Evolutionary conservation across 2,888 invertebrate genomes (phyloP), one percentile per base, ranked within the genome.

Genomic region (Lobophora halterata): DNA sequence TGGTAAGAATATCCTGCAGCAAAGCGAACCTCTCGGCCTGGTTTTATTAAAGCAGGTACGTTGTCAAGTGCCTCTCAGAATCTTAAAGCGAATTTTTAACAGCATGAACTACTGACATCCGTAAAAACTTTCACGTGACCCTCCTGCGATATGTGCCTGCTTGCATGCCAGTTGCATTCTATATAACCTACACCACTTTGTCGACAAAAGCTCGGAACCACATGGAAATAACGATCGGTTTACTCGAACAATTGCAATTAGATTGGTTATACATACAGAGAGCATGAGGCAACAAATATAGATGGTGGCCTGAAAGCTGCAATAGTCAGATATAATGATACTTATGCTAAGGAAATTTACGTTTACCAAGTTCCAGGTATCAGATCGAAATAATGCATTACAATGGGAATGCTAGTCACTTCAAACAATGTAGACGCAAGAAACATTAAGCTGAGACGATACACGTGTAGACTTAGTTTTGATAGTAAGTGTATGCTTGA

Each of bases 31-130:
- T 55, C 57, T 63, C 65, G 78, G 71, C 79, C 76, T 58, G 72
- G 79, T 79, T 81, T 58, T 60, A 55, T 66, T 77, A 72, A 71
- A 69, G 70, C 71, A 53, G 45, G 41, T 41, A 45, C 36, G 45
- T 35, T 37, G 37, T 46, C 40, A 48, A 46, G 48, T 46, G 46
- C 41, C 46, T 39, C 34, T 34, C 48, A 14, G 50, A 36, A 74
- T 70, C 61, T 60, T 60, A 60, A 69, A 70, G 61, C 61, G 52
- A 70, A 71, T 73, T 76, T 71, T 67, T 59, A 61, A 52, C 55
- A 49, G 46, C 48, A 40, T 46, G 56, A 55, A 61, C 57, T 40
- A 53, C 50, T 58, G 58, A 63, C 64, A 62, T 62, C 59, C 61
- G 63, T 57, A 49, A 42, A 34, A 58, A 70, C 71, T 73, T 75